Evolutionary conservation across 2,113 vertebrate genomes (phyloP), one percentile per base, ranked within the genome.

Genomic region (Phasianus colchicus): DNA sequence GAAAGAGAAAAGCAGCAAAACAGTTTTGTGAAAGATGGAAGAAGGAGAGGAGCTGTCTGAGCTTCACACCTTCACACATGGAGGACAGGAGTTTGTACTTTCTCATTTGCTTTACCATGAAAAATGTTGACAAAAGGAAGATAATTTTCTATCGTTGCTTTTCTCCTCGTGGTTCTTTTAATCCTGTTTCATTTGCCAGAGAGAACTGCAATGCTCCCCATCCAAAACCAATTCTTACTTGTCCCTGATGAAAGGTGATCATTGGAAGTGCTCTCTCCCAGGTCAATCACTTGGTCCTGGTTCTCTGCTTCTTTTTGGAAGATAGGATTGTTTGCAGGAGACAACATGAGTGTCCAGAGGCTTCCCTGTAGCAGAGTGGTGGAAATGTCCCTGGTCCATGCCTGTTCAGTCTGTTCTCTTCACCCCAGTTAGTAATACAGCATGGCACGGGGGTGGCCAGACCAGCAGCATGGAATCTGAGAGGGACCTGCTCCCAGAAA

Each of bases 401-500:
- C 52, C 61, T 45, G 70, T 30, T 5, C 50, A 58, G 1, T 18
- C 38, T 5, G 4, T 65, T 70, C 48, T 63, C 64, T 52, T 61
- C 38, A 72, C 2, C 9, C 29, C 43, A 64, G 29, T 5, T 76
- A 25, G 29, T 21, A 11, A 48, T 48, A 73, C 25, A 80, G 3
- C 25, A 36, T 1, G 5, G 27, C 0, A 0, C 8, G 15, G 32
- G 18, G n/a, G 1, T 45, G 36, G 70, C 58, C 69, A 83, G 18
- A 70, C 0, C 54, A 58, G 30, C 10, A 4, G 0, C 22, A 40
- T 22, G 71, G 42, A 47, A 19, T 36, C 17, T 3, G 6, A 0
- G 0, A 83, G 13, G 40, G 24, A 38, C 19, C 19, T 0, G 0
- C 8, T 32, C 43, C 34, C 54, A 20, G 32, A 40, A 25, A 0